Evolutionary conservation across 2,888 invertebrate species (phyloP).

Genomic region (Heliconius ismenius): DNA sequence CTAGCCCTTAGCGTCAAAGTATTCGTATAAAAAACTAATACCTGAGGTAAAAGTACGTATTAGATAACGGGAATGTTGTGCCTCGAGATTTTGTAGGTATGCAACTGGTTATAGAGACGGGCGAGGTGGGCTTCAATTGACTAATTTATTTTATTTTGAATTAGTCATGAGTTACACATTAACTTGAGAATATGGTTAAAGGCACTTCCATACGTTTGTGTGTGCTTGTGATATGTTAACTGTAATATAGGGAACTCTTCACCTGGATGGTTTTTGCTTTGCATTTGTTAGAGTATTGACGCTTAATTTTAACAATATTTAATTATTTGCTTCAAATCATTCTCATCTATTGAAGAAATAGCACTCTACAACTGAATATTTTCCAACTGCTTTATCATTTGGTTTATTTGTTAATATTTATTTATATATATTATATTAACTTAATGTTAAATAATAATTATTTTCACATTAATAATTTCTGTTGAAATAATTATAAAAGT

Average conservation of each 20-base stretch:
- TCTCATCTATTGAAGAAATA: not conserved
- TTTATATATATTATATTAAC: too few relatives aligned
- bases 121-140: slow-evolving; percentile 32
- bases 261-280: not conserved
- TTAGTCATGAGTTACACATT: slow-evolving; percentile 16
- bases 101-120: slow-evolving; percentile 40
- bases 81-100: slow-evolving; percentile 40
- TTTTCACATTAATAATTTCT: not conserved
- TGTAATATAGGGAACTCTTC: not conserved
- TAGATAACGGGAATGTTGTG: slow-evolving; percentile 43
- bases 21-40: slow-evolving; percentile 41
- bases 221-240: not conserved
- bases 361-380: not conserved
- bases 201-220: not conserved
- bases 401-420: not conserved
- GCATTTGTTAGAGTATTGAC: too few relatives aligned
- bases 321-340: not conserved
- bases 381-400: not conserved
- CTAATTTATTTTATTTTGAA: slow-evolving; percentile 34
- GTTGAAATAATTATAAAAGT: not conserved
- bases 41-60: slow-evolving; percentile 41
- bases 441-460: not conserved
- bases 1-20: slow-evolving; percentile 37
- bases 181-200: slow-evolving; percentile 1
- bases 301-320: not conserved